A percentile compares a stretch with the other conserved stretches of the same genome.
phyloP scores from a whole-genome alignment of 1,140 invertebrate genomes.

The Pachyrhynchus sulphureomaculatus region DNA sequence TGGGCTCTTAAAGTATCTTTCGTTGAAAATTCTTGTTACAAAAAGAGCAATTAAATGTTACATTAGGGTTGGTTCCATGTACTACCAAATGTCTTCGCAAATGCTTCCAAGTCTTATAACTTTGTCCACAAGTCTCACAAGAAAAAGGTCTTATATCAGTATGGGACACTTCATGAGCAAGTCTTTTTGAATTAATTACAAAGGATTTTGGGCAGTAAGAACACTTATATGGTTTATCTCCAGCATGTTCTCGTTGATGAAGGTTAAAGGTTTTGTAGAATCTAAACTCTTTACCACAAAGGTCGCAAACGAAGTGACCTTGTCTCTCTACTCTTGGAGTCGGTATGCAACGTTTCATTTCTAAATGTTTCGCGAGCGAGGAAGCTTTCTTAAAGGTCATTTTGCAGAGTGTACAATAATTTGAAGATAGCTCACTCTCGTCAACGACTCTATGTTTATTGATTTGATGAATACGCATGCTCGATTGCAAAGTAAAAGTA shows the following conservation, averaged over 20 bases:
- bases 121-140: conserved; percentile 56
- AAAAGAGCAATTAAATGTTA: conserved; percentile 55
- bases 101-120: conserved; percentile 59
- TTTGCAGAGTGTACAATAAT: conserved; percentile 28
- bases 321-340: conserved; percentile 10
- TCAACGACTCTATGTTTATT: conserved; percentile 27
- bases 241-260: conserved; percentile 56
- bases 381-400: conserved; percentile 25
- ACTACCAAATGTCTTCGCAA: conserved; percentile 62
- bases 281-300: conserved; percentile 65
- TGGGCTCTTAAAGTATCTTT: conserved; percentile 50
- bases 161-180: conserved; percentile 62
- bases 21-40: conserved; percentile 54
- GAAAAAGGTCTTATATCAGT: conserved; percentile 54
- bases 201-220: conserved; percentile 55
- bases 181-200: conserved; percentile 55
- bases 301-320: conserved; percentile 60
- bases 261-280: conserved; percentile 59
- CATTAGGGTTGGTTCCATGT: conserved; percentile 63
- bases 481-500: conserved; percentile 24
- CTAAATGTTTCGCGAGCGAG: conserved; percentile 22
- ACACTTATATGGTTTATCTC: conserved; percentile 54
- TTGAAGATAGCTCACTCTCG: conserved; percentile 25
- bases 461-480: conserved; percentile 28
- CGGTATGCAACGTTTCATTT: conserved; percentile 36